A percentile compares a stretch with the other conserved stretches of the same genome.
phyloP scores from a whole-genome alignment of 2,888 invertebrate species.

The Cerastis rubricosa region DNA sequence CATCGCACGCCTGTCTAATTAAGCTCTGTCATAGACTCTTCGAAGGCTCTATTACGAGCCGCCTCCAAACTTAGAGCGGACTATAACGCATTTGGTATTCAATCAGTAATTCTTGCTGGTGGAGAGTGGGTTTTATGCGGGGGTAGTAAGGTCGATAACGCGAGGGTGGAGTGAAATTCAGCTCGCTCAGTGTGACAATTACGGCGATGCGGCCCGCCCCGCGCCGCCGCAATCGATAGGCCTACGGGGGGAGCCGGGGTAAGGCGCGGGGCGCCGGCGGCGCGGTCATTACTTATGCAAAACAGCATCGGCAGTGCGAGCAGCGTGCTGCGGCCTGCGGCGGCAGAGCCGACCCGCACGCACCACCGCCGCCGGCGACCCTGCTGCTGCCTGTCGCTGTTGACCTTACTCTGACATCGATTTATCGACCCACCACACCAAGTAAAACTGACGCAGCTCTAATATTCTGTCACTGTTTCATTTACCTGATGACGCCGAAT shows the following conservation, averaged over 20 bases:
- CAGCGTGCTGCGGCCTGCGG: constrained; percentile 69
- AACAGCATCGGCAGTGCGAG: constrained; percentile 81
- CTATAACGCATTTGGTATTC: constrained; percentile 89
- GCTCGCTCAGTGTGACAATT: constrained; percentile 90
- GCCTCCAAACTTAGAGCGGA: constrained; percentile 89
- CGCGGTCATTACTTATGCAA: constrained; percentile 89
- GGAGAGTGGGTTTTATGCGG: constrained; percentile 82
- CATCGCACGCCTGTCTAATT: constrained; percentile 90
- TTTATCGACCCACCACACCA: constrained; percentile 68
- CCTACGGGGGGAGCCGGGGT: constrained; percentile 91
- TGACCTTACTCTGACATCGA: constrained; percentile 73
- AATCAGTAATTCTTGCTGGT: constrained; percentile 77
- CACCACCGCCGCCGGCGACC: constrained; percentile 63
- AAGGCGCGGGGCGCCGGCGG: constrained; percentile 72
- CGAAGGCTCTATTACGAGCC: constrained; percentile 90
- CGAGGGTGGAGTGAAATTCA: constrained; percentile 83
- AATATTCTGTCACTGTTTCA: constrained; percentile 59
- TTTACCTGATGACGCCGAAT: constrained; percentile 63
- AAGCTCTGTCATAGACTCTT: constrained; percentile 90
- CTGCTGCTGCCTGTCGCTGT: constrained; percentile 61
- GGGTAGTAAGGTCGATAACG: constrained; percentile 86
- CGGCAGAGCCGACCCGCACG: constrained; percentile 65
- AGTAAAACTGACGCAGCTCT: constrained; percentile 57
- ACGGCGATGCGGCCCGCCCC: constrained; percentile 90
- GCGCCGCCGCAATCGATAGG: constrained; percentile 93